Percentiles rank a stretch among this genome's conserved stretches.
phyloP scores from a whole-genome alignment of 2,888 invertebrate species.

The Dasypogon diadema region DNA sequence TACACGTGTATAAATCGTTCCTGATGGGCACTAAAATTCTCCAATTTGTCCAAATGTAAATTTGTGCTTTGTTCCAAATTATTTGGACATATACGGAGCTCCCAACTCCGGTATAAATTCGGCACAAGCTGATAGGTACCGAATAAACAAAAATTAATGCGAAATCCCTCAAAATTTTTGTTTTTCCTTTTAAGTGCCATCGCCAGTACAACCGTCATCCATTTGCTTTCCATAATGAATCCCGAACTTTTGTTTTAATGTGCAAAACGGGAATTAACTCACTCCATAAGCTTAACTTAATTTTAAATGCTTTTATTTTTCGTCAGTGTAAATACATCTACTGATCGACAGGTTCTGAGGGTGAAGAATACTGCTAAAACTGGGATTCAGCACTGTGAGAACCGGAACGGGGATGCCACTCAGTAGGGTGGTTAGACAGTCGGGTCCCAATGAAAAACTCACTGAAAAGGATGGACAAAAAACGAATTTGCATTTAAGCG shows the following conservation, averaged over 20 bases:
- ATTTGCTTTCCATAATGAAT: conserved; percentile 44
- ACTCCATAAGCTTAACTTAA: conserved; percentile 41
- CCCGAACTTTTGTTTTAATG: conserved; percentile 43
- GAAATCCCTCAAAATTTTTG: conserved; percentile 22
- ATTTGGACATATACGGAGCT: no score
- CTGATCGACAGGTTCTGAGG: conserved; percentile 30
- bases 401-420: conserved; percentile 20
- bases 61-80: no score
- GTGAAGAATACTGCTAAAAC: background rate
- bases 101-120: background rate
- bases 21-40: no score
- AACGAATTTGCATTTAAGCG: conserved; percentile 48
- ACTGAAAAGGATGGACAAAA: conserved; percentile 18
- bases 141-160: conserved; percentile 25
- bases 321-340: conserved; percentile 46
- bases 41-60: no score
- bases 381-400: background rate
- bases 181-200: conserved; percentile 22
- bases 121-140: background rate
- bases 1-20: no score
- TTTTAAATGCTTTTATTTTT: conserved; percentile 47
- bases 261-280: conserved; percentile 43
- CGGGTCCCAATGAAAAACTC: background rate
- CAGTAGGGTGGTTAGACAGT: conserved; percentile 32
- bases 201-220: conserved; percentile 7